These are phyloP conservation scores for Caenorhabditis latens DNA, from an alignment of 1,140 invertebrate species.

Conservation along the genomic window DNA sequence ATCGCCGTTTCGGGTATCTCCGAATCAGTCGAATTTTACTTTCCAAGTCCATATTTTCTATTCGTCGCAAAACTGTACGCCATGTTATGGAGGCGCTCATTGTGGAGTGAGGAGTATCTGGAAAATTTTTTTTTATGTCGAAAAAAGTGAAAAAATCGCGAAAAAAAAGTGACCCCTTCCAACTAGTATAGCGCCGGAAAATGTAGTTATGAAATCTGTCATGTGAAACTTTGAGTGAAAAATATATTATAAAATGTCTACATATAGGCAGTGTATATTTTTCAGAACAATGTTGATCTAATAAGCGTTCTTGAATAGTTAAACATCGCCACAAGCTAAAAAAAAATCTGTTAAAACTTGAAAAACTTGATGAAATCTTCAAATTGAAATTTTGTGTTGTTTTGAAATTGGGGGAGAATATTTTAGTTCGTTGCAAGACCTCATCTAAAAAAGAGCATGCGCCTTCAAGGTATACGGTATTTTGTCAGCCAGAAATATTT, in stretches of 20 bases:
- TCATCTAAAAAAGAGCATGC: not conserved
- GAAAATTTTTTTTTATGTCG: not conserved
- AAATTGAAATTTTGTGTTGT: not conserved
- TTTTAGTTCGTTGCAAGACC: not conserved
- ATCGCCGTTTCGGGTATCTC: conserved; percentile 3
- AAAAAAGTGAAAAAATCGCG: not conserved
- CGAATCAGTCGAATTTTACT: conserved; percentile 20
- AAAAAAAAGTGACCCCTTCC: no score
- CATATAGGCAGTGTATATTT: no score
- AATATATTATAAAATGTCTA: no score
- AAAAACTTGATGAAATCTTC: no score
- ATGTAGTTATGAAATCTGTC: no score
- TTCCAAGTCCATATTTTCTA: conserved; percentile 46
- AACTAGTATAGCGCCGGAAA: no score
- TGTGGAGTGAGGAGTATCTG: not conserved
- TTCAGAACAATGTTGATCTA: no score
- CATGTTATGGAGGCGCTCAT: conserved; percentile 28
- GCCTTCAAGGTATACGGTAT: not conserved
- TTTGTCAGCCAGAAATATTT: not conserved
- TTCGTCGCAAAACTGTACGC: conserved; percentile 22
- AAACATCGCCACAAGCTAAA: no score
- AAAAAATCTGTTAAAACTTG: no score
- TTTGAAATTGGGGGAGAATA: not conserved
- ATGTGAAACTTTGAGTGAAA: no score
- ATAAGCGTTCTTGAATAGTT: no score